phyloP scores from a whole-genome alignment of 2,888 invertebrate genomes.

The Crematogaster levior region DNA sequence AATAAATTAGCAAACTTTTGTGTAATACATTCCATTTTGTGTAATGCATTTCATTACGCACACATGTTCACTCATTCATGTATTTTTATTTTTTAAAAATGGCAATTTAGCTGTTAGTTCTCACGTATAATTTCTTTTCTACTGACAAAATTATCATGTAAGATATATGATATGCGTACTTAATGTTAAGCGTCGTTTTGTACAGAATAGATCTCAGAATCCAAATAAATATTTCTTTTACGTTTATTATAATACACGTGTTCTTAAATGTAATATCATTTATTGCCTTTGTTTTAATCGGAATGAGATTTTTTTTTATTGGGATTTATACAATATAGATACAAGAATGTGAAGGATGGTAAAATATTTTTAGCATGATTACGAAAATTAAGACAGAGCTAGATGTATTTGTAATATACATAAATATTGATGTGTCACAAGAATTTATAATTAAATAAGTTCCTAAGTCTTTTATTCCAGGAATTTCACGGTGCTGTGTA shows the following conservation, averaged over 20 bases:
- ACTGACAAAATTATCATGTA: constrained; percentile 22
- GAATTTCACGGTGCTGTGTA: constrained; percentile 41
- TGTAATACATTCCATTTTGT: constrained; percentile 62
- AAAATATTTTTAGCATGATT: constrained; percentile 21
- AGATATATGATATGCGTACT: constrained; percentile 1
- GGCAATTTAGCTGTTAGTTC: background rate
- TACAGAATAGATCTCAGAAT: constrained; percentile 50
- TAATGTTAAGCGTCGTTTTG: constrained; percentile 17
- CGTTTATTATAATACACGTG: constrained; percentile 46
- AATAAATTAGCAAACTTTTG: constrained; percentile 58
- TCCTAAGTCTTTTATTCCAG: constrained; percentile 53
- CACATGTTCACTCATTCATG: constrained; percentile 34
- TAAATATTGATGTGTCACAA: constrained; percentile 62
- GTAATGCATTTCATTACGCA: constrained; percentile 61
- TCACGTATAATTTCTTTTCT: constrained; percentile 1
- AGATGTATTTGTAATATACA: constrained; percentile 66
- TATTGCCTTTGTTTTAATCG: background rate
- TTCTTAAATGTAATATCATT: constrained; percentile 31
- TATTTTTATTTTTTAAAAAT: constrained; percentile 47
- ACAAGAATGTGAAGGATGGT: background rate
- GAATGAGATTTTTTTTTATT: constrained; percentile 1
- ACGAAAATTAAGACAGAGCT: constrained; percentile 49
- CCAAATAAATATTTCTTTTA: constrained; percentile 60
- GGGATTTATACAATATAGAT: background rate
- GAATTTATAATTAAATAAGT: constrained; percentile 59